Conservation (phyloP, 2,888 invertebrate genomes). For the Boloria selene region DNA sequence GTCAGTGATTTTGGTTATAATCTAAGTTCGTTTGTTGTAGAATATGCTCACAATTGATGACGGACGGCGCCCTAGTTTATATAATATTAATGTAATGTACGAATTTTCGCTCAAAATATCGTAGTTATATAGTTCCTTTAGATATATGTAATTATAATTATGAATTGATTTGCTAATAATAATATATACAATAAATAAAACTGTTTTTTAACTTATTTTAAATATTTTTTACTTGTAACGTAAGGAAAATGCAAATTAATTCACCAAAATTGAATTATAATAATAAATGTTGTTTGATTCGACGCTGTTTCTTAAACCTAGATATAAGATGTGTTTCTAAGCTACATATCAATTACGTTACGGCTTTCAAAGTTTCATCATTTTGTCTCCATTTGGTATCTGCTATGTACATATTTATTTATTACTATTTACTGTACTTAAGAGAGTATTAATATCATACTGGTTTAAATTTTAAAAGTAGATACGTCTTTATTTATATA, state of each 20-base stretch:
- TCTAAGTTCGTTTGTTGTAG: too few relatives aligned
- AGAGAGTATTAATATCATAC: slow-evolving; percentile 14
- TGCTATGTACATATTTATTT: slow-evolving; percentile 19
- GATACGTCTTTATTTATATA: slow-evolving; percentile 7
- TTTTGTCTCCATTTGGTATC: not conserved
- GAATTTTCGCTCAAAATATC: slow-evolving; percentile 61
- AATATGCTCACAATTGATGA: not conserved
- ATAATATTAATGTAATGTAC: slow-evolving; percentile 17
- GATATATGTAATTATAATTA: slow-evolving; percentile 48
- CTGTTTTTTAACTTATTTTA: too few relatives aligned
- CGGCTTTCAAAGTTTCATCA: slow-evolving; percentile 10
- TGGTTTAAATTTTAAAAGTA: not conserved
- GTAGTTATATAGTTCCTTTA: slow-evolving; percentile 73
- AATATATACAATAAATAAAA: not conserved
- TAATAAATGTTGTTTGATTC: not conserved
- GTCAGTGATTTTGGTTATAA: too few relatives aligned
- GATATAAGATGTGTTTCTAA: slow-evolving; percentile 23
- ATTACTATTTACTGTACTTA: slow-evolving; percentile 15
- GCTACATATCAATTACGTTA: slow-evolving; percentile 26
- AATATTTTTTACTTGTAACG: too few relatives aligned
- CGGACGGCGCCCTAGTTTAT: not conserved
- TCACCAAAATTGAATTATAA: not conserved
- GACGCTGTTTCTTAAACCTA: slow-evolving; percentile 15
- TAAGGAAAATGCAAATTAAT: too few relatives aligned
- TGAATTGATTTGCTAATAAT: slow-evolving; percentile 4